phyloP scores from a whole-genome alignment of 2,113 vertebrate species.

The Serinus canaria region DNA sequence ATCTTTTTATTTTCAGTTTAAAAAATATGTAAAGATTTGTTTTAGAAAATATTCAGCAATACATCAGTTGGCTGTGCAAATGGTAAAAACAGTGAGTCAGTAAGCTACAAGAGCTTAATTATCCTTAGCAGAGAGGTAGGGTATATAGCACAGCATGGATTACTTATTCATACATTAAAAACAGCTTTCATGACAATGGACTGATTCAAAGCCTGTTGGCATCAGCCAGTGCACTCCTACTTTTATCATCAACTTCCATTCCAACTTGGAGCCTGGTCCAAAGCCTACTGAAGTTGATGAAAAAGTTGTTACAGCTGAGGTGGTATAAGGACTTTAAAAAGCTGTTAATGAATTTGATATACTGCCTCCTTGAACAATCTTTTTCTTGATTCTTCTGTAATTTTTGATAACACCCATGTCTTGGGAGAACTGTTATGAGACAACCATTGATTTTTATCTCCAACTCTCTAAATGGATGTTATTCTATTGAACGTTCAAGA shows the following conservation, averaged over 20 bases:
- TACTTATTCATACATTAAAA: not conserved
- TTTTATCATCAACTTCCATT: not conserved
- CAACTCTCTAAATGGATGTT: not conserved
- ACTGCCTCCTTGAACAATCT: not conserved
- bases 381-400: not conserved
- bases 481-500: not conserved
- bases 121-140: not conserved
- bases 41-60: not conserved
- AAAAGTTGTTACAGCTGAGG: not conserved
- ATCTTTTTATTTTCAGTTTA: not conserved
- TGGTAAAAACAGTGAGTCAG: not conserved
- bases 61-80: not conserved
- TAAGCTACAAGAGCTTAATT: not conserved
- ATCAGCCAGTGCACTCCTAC: not conserved
- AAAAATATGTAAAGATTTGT: not conserved
- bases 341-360: not conserved
- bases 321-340: not conserved
- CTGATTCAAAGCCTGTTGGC: not conserved
- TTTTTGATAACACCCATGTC: not conserved
- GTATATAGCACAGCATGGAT: not conserved
- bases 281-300: not conserved
- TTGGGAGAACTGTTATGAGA: not conserved
- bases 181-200: conserved; percentile 4
- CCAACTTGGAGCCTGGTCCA: not conserved
- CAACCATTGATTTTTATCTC: not conserved